phyloP scores from a whole-genome alignment of 2,888 invertebrate species.

The Leucoptera coffeella region DNA sequence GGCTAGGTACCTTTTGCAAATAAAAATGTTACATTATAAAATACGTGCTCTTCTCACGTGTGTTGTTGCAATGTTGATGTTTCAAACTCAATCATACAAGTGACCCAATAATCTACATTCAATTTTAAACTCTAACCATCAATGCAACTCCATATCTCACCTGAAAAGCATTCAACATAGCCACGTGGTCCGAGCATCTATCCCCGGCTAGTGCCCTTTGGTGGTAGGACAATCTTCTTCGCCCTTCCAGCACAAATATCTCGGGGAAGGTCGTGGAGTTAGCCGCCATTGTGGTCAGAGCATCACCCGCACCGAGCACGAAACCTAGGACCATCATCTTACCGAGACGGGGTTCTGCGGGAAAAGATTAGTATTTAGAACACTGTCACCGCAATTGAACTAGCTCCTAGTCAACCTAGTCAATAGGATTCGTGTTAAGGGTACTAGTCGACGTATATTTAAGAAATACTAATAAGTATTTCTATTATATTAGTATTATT shows the following conservation, averaged over 20 bases:
- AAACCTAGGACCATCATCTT: slow-evolving; percentile 96
- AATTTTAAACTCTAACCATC: no score
- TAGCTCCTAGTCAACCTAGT: no score
- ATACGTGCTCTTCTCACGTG: neutral
- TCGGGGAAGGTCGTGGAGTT: slow-evolving; percentile 94
- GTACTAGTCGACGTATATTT: no score
- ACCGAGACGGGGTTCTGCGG: slow-evolving; percentile 82
- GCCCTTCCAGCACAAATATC: slow-evolving; percentile 78
- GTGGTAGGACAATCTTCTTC: slow-evolving; percentile 70
- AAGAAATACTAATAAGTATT: no score
- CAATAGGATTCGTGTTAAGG: no score
- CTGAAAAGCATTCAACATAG: slow-evolving; percentile 89
- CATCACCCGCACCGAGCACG: slow-evolving; percentile 84
- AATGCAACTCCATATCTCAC: slow-evolving; percentile 16
- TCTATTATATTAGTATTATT: no score
- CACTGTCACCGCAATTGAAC: no score
- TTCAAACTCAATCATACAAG: no score
- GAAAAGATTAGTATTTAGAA: no score
- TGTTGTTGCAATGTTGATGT: no score
- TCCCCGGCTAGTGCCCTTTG: slow-evolving; percentile 85
- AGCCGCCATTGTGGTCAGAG: slow-evolving; percentile 89
- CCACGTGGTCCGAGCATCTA: slow-evolving; percentile 90
- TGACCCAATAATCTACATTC: no score
- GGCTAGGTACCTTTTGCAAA: no score
- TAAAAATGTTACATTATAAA: slow-evolving; percentile 1